Evolutionary conservation across 2,113 vertebrate genomes (phyloP).

Genomic region (Boleophthalmus pectinirostris): DNA sequence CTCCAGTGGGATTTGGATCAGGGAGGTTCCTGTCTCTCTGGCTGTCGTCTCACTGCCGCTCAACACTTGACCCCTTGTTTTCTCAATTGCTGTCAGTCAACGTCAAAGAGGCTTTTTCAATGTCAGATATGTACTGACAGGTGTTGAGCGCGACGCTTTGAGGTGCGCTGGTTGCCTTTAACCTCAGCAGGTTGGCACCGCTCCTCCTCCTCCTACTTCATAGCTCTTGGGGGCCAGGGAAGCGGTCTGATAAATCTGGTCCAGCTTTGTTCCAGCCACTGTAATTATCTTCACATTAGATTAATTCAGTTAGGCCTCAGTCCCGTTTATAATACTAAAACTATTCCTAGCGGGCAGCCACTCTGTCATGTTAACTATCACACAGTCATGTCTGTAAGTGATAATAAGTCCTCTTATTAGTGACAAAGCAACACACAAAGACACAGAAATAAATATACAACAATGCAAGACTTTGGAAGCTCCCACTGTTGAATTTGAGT

Average conservation of each 20-base stretch:
- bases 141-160: constrained; percentile 37
- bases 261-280: constrained; percentile 65
- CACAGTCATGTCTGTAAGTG: constrained; percentile 69
- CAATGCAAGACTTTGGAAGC: not conserved
- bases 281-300: constrained; percentile 81
- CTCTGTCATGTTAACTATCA: constrained; percentile 77
- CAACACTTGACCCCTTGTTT: constrained; percentile 61
- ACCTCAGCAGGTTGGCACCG: constrained; percentile 40
- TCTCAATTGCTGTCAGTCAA: constrained; percentile 65
- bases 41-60: constrained; percentile 38
- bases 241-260: constrained; percentile 71
- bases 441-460: constrained; percentile 39
- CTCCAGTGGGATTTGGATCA: constrained; percentile 53
- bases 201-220: constrained; percentile 29
- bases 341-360: constrained; percentile 70
- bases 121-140: constrained; percentile 57
- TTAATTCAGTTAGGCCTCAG: constrained; percentile 74
- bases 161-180: constrained; percentile 48
- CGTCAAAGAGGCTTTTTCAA: constrained; percentile 36
- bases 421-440: constrained; percentile 43
- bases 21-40: constrained; percentile 16
- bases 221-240: constrained; percentile 33
- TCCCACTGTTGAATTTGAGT: not conserved
- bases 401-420: constrained; percentile 63
- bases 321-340: constrained; percentile 68